Evolutionary conservation across 2,113 vertebrate species (phyloP).

Genomic region (Lota lota): DNA sequence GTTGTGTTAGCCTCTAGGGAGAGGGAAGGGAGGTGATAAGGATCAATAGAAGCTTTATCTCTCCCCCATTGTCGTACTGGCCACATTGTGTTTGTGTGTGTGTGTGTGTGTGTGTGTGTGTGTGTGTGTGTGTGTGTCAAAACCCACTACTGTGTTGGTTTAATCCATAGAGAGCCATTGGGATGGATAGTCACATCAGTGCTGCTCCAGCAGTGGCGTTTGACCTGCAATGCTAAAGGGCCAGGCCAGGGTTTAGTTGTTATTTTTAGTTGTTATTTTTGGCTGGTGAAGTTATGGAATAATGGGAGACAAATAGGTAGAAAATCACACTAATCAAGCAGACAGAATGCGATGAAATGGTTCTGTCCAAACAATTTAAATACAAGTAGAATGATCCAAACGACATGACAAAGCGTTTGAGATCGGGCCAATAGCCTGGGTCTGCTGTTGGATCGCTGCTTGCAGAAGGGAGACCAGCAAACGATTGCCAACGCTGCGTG

Average conservation of each 20-base stretch:
- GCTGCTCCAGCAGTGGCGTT: conserved; percentile 13
- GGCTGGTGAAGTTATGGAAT: neutral
- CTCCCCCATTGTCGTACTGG: conserved; percentile 42
- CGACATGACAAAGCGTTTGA: too few relatives aligned
- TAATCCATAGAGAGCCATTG: conserved; percentile 8
- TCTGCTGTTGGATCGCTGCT: too few relatives aligned
- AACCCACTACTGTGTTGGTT: conserved; percentile 24
- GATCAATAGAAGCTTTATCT: conserved; percentile 55
- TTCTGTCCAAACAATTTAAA: too few relatives aligned
- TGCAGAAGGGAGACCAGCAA: too few relatives aligned
- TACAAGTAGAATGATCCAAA: too few relatives aligned
- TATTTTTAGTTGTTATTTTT: neutral
- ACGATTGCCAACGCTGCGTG: too few relatives aligned
- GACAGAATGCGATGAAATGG: too few relatives aligned
- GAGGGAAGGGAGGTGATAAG: conserved; percentile 66
- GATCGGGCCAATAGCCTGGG: too few relatives aligned
- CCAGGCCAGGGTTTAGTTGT: conserved; percentile 3
- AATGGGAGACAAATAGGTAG: neutral
- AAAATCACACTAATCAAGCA: too few relatives aligned
- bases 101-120: conserved; percentile 15
- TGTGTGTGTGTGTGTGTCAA: conserved; percentile 14
- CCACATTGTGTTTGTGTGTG: conserved; percentile 22
- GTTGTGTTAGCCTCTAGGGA: conserved; percentile 72
- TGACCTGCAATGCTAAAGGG: neutral
- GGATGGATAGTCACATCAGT: neutral